Base-by-base conservation (phyloP, 2,888 invertebrate genomes). In the Dicroscelio sp. region DNA sequence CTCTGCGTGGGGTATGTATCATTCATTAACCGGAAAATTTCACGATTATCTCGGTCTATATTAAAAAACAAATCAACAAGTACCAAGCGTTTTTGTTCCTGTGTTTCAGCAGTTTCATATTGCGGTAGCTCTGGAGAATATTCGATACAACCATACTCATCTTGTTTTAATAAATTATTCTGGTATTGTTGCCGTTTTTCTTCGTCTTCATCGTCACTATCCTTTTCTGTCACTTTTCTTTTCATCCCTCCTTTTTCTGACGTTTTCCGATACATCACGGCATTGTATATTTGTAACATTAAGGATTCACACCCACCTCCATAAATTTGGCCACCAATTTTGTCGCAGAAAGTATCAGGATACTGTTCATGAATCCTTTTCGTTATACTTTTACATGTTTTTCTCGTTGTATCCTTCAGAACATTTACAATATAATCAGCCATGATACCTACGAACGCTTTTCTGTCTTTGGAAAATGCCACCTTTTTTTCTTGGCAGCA, bases 141-240 rank as follows among this genome's bases (percentile, higher is more conserved):
- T 20, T 88, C 79, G 5, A 83, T 48, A 23, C 92, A 92, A 14
- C 92, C 92, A 65, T 92, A 88, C 43, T 90, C 82, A 76, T 90
- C 90, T 23, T 67, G 69, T 20, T 80, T 80, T 33, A 52, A 35
- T 48, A 67, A 67, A n/a, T 38, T 80, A 4, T 31, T 48, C 10
- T 63, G 27, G 0, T 27, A 14, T 43, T 71, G 4, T 25, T 30
- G 20, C 35, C 38, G 2, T 33, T 55, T 69, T 69, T 67, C 23
- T 38, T 71, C 58, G 38, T 82, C 71, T 25, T 82, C 71, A 30
- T 82, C 60, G 25, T 83, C 83, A 33, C 55, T 67, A n/a, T 76
- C 20, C 43, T 27, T 33, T 60, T 65, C 48, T 12, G 23, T 48
- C 14, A 25, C 58, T 52, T 75, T 55, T 48, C 60, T 58, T 83